These are phyloP conservation scores for Tethea ocularis DNA, from an alignment of 2,888 invertebrate species.

Conservation along the genomic window DNA sequence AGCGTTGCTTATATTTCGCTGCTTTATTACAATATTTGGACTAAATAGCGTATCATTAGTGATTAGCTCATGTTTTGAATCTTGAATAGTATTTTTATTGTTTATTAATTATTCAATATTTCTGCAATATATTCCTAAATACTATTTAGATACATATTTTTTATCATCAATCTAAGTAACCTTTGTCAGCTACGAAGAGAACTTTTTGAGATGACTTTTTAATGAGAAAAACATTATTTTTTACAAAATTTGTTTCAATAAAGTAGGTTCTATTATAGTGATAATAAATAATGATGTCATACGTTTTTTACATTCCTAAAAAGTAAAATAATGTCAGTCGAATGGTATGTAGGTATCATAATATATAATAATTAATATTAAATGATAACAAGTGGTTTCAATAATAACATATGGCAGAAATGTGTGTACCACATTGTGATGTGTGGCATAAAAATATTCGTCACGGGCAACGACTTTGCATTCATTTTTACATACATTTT, in stretches of 20 bases:
- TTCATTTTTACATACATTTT: slow-evolving; percentile 57
- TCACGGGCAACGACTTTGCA: slow-evolving; percentile 64
- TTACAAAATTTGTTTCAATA: no score
- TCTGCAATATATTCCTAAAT: neutral
- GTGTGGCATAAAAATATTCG: slow-evolving; percentile 60
- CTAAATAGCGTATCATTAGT: neutral
- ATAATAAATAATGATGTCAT: no score
- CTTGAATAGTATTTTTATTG: neutral
- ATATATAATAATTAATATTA: neutral
- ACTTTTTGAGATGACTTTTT: no score
- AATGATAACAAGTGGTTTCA: neutral
- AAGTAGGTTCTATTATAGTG: no score
- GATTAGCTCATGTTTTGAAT: neutral
- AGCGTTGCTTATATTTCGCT: neutral
- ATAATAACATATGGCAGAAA: neutral
- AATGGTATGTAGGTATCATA: no score
- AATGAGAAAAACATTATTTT: no score
- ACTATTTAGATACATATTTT: neutral
- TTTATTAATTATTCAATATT: neutral
- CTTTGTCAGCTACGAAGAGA: no score
- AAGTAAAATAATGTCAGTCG: neutral
- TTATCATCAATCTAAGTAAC: no score
- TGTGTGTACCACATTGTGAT: slow-evolving; percentile 32
- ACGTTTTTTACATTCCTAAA: neutral
- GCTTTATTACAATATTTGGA: neutral